phyloP scores from a whole-genome alignment of 2,888 invertebrate genomes.

The Linnaemya vulpina region DNA sequence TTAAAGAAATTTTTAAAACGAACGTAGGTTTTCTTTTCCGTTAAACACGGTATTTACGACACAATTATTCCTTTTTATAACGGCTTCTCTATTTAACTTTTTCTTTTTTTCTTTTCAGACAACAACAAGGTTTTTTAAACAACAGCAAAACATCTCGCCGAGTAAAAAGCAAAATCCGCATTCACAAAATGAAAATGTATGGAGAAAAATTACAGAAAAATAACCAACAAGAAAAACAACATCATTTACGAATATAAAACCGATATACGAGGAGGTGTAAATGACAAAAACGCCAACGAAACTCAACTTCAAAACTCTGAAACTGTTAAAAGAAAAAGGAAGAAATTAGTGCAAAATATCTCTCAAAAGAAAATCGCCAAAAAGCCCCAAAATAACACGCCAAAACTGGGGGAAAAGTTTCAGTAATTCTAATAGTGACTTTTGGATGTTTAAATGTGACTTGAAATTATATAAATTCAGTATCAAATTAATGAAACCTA shows the following conservation, averaged over 20 bases:
- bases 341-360: too few species aligned
- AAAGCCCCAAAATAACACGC: too few species aligned
- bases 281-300: not conserved
- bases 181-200: constrained; percentile 50
- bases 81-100: not conserved
- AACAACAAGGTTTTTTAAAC: constrained; percentile 37
- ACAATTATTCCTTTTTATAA: constrained; percentile 32
- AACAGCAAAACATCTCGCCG: constrained; percentile 1
- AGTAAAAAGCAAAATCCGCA: constrained; percentile 44
- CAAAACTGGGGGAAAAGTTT: too few species aligned
- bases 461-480: too few species aligned
- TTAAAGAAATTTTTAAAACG: constrained; percentile 56
- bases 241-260: not conserved
- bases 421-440: too few species aligned
- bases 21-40: constrained; percentile 11
- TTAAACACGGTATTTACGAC: constrained; percentile 53
- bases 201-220: too few species aligned
- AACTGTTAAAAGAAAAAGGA: too few species aligned
- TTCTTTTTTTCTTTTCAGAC: not conserved
- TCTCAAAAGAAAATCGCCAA: too few species aligned
- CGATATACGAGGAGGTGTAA: constrained; percentile 23
- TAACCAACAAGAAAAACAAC: not conserved
- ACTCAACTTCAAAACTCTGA: not conserved
- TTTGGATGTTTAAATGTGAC: too few species aligned
- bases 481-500: too few species aligned